Percentiles rank a stretch among this genome's conserved stretches.
Conservation (phyloP, 30 jellyfish, hydroid and myxozoan species). For the Clytia hemisphaerica region DNA sequence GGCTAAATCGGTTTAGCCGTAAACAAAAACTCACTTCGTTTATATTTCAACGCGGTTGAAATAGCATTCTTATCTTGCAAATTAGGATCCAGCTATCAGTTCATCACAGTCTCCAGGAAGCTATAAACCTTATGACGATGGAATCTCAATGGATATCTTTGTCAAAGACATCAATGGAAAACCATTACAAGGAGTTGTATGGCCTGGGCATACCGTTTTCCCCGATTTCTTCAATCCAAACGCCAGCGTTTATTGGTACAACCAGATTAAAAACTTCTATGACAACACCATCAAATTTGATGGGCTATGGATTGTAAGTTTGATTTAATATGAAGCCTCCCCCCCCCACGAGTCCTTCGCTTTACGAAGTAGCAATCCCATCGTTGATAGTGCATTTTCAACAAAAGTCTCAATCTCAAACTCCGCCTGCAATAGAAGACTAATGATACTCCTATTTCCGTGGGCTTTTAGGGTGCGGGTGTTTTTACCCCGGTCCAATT, state of each 20-base stretch:
- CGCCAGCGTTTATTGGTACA: slow-evolving; percentile 60
- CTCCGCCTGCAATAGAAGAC: too few species aligned
- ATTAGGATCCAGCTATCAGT: slow-evolving; percentile 94
- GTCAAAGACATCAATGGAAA: slow-evolving; percentile 56
- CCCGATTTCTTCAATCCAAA: slow-evolving; percentile 92
- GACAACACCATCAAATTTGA: slow-evolving; percentile 64
- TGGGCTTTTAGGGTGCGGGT: too few species aligned
- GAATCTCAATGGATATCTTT: slow-evolving; percentile 58
- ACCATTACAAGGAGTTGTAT: not conserved
- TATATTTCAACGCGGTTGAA: not conserved
- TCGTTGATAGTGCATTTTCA: too few species aligned
- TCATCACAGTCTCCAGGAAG: slow-evolving; percentile 60
- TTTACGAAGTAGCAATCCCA: too few species aligned
- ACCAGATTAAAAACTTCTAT: slow-evolving; percentile 48
- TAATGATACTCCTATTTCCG: too few species aligned
- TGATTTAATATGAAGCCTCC: too few species aligned
- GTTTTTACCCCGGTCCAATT: too few species aligned
- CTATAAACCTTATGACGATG: slow-evolving; percentile 72
- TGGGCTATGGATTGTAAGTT: slow-evolving; percentile 94
- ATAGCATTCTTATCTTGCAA: not conserved
- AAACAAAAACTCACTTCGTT: not conserved
- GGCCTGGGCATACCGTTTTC: slow-evolving; percentile 60
- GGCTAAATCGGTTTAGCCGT: too few species aligned
- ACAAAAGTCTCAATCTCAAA: too few species aligned
- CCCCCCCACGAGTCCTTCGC: too few species aligned